phyloP scores from a whole-genome alignment of 30 jellyfish, hydroid and myxozoan genomes.

The Aurelia coerulea region DNA sequence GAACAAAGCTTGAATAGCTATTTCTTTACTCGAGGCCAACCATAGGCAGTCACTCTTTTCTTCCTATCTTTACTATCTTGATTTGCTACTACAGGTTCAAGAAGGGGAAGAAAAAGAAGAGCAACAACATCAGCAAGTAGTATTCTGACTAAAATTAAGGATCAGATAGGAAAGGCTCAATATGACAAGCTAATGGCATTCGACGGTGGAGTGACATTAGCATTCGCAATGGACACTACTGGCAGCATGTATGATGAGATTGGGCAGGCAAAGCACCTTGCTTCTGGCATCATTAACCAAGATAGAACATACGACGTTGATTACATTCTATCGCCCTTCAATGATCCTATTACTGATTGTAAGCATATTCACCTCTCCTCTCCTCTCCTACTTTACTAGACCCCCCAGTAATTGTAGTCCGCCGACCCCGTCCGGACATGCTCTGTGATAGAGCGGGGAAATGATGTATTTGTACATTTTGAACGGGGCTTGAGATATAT shows the following conservation, averaged over 20 bases:
- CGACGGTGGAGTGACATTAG: slow-evolving; percentile 76
- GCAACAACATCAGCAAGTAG: slow-evolving; percentile 8
- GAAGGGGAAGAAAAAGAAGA: slow-evolving; percentile 21
- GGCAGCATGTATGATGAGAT: slow-evolving; percentile 80
- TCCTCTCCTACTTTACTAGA: background rate
- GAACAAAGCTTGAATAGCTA: too few relatives aligned
- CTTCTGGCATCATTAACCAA: slow-evolving; percentile 36
- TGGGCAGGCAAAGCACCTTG: slow-evolving; percentile 49
- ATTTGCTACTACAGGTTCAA: slow-evolving; percentile 3
- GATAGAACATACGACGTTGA: slow-evolving; percentile 69
- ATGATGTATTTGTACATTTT: too few relatives aligned
- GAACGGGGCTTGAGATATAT: too few relatives aligned
- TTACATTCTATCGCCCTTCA: slow-evolving; percentile 81
- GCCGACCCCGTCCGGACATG: too few relatives aligned
- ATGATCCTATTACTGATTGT: slow-evolving; percentile 72
- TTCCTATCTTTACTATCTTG: too few relatives aligned
- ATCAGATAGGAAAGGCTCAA: slow-evolving; percentile 43
- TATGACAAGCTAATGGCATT: slow-evolving; percentile 59
- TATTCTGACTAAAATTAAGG: slow-evolving; percentile 9
- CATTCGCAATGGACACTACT: slow-evolving; percentile 83
- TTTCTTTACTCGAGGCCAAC: too few relatives aligned
- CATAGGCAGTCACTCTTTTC: too few relatives aligned
- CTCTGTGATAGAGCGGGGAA: too few relatives aligned
- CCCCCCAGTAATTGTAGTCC: too few relatives aligned
- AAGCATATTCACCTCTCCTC: background rate